phyloP scores from a whole-genome alignment of 2,888 invertebrate genomes.

The Callyntrura sp. region DNA sequence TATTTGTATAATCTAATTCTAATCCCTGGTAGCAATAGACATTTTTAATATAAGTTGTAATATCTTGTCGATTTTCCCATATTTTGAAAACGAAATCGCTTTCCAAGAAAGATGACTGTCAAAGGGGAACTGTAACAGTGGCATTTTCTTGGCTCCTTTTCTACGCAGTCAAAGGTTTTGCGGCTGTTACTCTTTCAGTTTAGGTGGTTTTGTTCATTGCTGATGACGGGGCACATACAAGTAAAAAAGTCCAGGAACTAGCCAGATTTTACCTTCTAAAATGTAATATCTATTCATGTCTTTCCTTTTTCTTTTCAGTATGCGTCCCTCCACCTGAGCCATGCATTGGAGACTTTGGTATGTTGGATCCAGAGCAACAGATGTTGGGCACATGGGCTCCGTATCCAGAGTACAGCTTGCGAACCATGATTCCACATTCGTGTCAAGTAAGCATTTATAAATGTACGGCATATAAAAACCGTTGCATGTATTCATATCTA shows the following conservation, averaged over 20 bases:
- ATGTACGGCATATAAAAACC: not conserved
- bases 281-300: no score
- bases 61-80: not conserved
- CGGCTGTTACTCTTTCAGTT: not conserved
- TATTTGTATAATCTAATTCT: not conserved
- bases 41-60: not conserved
- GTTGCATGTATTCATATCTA: no score
- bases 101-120: not conserved
- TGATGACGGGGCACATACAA: no score
- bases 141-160: not conserved
- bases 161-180: not conserved
- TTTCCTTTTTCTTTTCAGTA: conserved; percentile 74
- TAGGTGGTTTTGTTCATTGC: no score
- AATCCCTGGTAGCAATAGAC: not conserved
- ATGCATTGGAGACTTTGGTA: conserved; percentile 77
- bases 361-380: conserved; percentile 78
- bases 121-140: no score
- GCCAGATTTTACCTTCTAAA: no score
- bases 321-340: conserved; percentile 84
- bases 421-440: conserved; percentile 81
- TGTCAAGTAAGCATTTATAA: conserved; percentile 71
- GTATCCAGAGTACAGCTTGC: conserved; percentile 76
- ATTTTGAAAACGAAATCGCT: not conserved
- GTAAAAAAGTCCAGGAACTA: no score
- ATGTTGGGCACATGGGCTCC: conserved; percentile 81